Base-by-base conservation (phyloP, 2,113 vertebrate genomes). In the Odocoileus hemionus region DNA sequence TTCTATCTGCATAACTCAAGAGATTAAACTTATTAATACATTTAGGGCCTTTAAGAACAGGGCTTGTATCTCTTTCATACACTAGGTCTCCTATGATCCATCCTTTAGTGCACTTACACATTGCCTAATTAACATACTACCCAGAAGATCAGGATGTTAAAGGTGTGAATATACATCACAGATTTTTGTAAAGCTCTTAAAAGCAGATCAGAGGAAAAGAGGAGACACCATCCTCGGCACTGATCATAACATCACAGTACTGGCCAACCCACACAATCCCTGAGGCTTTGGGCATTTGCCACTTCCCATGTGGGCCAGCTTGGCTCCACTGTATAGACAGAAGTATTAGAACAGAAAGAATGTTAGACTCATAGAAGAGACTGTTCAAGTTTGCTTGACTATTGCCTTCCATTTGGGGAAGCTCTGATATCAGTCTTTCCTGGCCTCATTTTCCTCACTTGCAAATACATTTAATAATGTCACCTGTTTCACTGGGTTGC, bases 1-100 rank as follows among this genome's bases (percentile, higher is more conserved):
- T 87, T 67, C 95, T 88, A 96, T 96, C 96, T 94, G 96, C 33
- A 78, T 54, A 90, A 12, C 43, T 67, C 33, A 86, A 85, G 92
- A 83, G 87, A 94, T 78, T 90, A 96, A 95, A 87, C n/a, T 57
- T 90, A 87, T 91, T 80, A 93, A 79, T 95, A 86, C 47, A 17
- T 9, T 26, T 45, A 89, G 74, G 7, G 9, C 39, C 67, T 50
- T 67, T 86, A 36, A 82, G 55, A 96, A 43, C 19, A 85, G 30
- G 9, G 83, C 21, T 54, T 54, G 2, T 45, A n/a, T n/a, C 36
- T 52, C 74, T 93, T 85, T 58, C 21, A 25, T 23, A 54, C 54
- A 50, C 21, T 55, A 82, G 17, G 79, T 54, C 52, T 82, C 50
- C 79, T 55, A 5, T 36, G 17, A 70, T 10, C 1, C 2, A 3